These are phyloP conservation scores for Actinemys pallida DNA, from an alignment of 2,113 vertebrate genomes.

Conservation along the genomic window DNA sequence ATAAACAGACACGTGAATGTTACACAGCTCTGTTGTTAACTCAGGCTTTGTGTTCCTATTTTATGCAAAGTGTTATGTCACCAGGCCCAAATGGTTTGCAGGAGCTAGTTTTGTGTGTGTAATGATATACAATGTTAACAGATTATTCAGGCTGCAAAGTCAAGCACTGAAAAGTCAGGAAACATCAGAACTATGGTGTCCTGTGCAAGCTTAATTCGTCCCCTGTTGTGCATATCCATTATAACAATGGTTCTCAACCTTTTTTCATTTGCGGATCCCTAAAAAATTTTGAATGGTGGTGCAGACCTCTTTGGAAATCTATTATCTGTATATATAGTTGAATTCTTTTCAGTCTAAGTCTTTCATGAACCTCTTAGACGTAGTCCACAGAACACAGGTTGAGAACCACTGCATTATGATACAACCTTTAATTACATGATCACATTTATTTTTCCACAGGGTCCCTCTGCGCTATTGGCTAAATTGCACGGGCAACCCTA, in stretches of 20 bases:
- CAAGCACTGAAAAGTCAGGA: background rate
- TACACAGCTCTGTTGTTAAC: background rate
- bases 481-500: too few relatives aligned
- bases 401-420: too few relatives aligned
- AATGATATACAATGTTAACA: background rate
- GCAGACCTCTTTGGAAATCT: background rate
- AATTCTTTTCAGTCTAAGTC: too few relatives aligned
- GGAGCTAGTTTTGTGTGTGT: background rate
- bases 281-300: background rate
- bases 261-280: background rate
- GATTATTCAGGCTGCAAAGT: background rate
- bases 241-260: background rate
- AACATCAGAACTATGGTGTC: background rate
- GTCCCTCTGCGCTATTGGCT: too few relatives aligned
- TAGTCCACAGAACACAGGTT: too few relatives aligned
- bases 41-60: background rate
- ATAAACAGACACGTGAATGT: slow-evolving; percentile 42
- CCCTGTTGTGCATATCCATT: background rate
- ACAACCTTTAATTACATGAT: too few relatives aligned
- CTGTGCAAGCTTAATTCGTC: background rate
- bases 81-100: background rate
- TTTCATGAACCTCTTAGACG: too few relatives aligned
- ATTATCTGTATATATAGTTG: background rate
- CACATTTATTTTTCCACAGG: too few relatives aligned
- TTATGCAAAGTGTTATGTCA: background rate